Conservation (phyloP, 2,888 invertebrate genomes). For the Caenorhabditis macrosperma region DNA sequence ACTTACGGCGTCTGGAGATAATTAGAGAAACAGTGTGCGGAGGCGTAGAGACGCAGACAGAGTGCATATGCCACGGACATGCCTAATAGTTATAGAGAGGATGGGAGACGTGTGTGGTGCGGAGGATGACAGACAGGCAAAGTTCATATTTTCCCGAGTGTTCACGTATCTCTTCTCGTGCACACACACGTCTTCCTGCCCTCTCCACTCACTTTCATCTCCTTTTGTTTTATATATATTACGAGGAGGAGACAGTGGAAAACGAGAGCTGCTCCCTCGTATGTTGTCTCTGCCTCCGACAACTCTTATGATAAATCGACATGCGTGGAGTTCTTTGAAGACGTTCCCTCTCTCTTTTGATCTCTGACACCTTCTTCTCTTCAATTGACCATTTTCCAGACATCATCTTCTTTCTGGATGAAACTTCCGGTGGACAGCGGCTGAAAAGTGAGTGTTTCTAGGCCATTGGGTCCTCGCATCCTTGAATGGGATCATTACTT, state of each 20-base stretch:
- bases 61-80: slow-evolving; percentile 38
- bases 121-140: slow-evolving; percentile 5
- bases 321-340: too few relatives aligned
- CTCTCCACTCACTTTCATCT: slow-evolving; percentile 7
- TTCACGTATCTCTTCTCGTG: slow-evolving; percentile 41
- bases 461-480: background rate
- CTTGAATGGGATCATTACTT: too few relatives aligned
- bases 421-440: slow-evolving; percentile 54
- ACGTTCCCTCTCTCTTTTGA: too few relatives aligned
- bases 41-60: slow-evolving; percentile 4
- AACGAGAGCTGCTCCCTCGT: background rate
- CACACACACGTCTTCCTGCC: slow-evolving; percentile 15
- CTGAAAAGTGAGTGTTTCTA: slow-evolving; percentile 27
- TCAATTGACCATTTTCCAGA: background rate
- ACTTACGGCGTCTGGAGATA: slow-evolving; percentile 51
- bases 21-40: slow-evolving; percentile 42
- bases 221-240: slow-evolving; percentile 20
- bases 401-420: slow-evolving; percentile 38
- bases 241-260: background rate
- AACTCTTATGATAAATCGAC: background rate
- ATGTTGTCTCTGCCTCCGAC: background rate
- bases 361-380: background rate
- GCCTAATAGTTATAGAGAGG: slow-evolving; percentile 23
- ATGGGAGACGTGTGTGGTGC: background rate
- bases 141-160: slow-evolving; percentile 48